Conservation (phyloP, 64 coral and sea anemone genomes). For the Montipora capricornis region DNA sequence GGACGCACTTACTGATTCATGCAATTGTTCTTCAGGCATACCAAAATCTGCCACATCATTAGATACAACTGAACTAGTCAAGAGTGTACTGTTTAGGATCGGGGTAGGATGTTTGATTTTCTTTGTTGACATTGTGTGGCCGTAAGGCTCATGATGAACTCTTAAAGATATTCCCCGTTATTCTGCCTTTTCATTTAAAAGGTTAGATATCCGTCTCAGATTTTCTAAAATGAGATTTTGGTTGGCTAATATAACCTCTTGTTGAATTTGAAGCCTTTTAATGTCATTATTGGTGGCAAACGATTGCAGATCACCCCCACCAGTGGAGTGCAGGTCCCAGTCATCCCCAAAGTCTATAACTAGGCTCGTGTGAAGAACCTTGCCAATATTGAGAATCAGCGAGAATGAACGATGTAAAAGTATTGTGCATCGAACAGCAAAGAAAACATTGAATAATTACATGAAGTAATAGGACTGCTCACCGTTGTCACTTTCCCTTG, state of each 20-base stretch:
- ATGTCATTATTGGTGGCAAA: background rate
- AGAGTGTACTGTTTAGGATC: conserved; percentile 2
- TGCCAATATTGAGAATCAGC: too few species aligned
- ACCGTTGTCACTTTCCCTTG: too few species aligned
- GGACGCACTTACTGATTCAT: background rate
- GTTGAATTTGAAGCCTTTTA: conserved; percentile 5
- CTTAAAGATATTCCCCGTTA: background rate
- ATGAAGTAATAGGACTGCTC: too few species aligned
- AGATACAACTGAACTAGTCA: background rate
- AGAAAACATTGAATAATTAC: too few species aligned
- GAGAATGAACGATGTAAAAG: too few species aligned
- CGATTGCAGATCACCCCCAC: background rate
- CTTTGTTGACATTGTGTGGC: background rate
- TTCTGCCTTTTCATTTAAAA: background rate
- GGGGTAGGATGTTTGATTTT: background rate
- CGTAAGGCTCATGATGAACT: background rate
- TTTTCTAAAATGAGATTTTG: background rate
- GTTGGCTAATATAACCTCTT: background rate
- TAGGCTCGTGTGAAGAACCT: too few species aligned
- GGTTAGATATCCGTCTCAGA: background rate
- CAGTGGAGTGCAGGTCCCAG: background rate
- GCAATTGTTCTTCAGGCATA: background rate
- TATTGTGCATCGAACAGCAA: too few species aligned
- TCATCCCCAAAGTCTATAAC: background rate
- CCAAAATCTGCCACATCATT: background rate